Percentiles rank a stretch among this genome's conserved stretches.
phyloP scores from a whole-genome alignment of 2,113 vertebrate species.

The Myiozetetes cayanensis region DNA sequence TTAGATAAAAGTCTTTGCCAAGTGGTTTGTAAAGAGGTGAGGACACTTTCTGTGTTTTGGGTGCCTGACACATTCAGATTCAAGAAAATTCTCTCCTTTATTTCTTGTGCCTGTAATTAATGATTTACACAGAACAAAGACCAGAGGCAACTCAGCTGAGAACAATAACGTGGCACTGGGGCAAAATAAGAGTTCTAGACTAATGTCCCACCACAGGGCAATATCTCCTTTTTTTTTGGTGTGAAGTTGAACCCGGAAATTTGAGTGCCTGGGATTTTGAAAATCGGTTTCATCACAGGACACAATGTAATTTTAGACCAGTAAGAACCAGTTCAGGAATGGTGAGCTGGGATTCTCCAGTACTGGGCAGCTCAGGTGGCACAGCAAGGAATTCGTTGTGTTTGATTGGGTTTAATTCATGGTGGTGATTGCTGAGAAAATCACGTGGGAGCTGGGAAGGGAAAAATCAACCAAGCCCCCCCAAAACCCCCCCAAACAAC shows the following conservation, averaged over 20 bases:
- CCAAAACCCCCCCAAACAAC: rapidly evolving
- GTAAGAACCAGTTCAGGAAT: not conserved
- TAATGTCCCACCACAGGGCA: not conserved
- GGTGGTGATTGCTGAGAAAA: not conserved
- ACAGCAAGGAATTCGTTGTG: not conserved
- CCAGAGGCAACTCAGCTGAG: not conserved
- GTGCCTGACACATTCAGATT: not conserved
- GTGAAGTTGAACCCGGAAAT: not conserved
- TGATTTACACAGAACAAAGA: not conserved
- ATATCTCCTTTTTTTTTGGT: not conserved
- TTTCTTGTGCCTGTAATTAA: not conserved
- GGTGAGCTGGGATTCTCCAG: not conserved
- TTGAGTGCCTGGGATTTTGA: not conserved
- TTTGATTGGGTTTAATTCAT: not conserved
- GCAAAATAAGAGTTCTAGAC: not conserved
- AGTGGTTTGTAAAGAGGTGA: not conserved
- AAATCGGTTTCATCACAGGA: not conserved
- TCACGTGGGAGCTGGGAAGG: not conserved
- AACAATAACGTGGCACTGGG: not conserved
- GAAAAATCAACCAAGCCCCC: not conserved
- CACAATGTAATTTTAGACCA: not conserved
- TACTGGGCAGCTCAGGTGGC: not conserved
- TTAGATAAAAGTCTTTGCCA: not conserved
- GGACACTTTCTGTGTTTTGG: not conserved
- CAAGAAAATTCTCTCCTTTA: not conserved